phyloP scores from a whole-genome alignment of 1,140 invertebrate species.

The Sarcophaga bullata region DNA sequence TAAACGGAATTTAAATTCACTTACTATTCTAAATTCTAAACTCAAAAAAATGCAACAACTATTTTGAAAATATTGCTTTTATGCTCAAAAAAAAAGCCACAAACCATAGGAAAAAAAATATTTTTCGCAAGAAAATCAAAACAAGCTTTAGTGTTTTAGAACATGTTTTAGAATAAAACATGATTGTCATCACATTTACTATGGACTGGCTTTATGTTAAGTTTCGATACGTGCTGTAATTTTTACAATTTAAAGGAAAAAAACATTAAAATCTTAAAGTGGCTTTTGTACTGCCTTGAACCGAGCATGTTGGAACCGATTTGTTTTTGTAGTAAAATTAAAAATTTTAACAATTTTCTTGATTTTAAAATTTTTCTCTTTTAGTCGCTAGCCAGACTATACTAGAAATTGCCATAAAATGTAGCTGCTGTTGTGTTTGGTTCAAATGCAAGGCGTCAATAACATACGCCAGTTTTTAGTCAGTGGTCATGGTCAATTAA shows the following conservation, averaged over 20 bases:
- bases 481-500: conserved; percentile 23
- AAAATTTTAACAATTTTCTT: not conserved
- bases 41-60: too few relatives aligned
- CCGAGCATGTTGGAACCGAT: not conserved
- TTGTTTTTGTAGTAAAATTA: conserved; percentile 15
- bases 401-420: not conserved
- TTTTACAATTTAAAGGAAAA: not conserved
- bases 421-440: not conserved
- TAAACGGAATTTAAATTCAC: too few relatives aligned
- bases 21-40: too few relatives aligned
- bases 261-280: not conserved
- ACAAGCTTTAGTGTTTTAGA: too few relatives aligned
- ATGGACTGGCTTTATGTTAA: not conserved
- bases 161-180: not conserved
- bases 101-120: not conserved
- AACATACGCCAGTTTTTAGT: not conserved
- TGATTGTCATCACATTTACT: not conserved
- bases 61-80: not conserved
- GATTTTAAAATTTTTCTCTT: not conserved
- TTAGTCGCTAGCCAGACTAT: not conserved
- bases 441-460: not conserved
- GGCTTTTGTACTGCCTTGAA: not conserved
- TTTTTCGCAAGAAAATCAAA: not conserved
- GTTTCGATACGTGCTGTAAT: not conserved
- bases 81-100: not conserved